phyloP scores from a whole-genome alignment of 2,797 vertebrate genomes.

The Ctenosaura bakeri region DNA sequence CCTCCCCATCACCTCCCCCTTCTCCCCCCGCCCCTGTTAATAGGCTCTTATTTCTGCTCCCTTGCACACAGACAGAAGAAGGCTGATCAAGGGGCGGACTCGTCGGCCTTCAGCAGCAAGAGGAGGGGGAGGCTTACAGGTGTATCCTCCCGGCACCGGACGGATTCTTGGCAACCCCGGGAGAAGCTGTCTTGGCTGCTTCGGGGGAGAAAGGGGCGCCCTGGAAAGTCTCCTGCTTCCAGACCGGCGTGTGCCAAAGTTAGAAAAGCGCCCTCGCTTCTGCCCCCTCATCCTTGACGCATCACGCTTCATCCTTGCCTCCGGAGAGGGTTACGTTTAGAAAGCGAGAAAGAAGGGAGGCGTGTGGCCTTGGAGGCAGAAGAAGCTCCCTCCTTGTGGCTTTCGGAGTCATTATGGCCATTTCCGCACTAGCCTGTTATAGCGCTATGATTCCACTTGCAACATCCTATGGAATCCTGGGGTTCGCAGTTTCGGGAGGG shows the following conservation, averaged over 20 bases:
- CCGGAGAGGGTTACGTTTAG: neutral
- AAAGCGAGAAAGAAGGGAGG: neutral
- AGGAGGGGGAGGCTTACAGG: neutral
- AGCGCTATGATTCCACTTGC: too few species aligned
- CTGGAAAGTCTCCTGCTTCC: neutral
- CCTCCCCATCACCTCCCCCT: neutral
- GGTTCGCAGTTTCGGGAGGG: too few species aligned
- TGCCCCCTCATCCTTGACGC: too few species aligned
- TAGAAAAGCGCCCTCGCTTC: neutral
- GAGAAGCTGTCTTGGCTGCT: constrained; percentile 10
- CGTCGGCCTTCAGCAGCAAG: constrained; percentile 41
- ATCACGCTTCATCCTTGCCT: neutral
- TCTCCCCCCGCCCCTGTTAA: neutral
- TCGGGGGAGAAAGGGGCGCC: accelerated
- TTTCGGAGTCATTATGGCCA: too few species aligned
- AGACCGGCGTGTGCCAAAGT: neutral
- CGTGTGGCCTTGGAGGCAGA: neutral
- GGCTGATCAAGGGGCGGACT: neutral
- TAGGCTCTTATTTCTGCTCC: constrained; percentile 33
- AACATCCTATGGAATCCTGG: too few species aligned
- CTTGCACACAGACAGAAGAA: constrained; percentile 37
- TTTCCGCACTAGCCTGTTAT: too few species aligned
- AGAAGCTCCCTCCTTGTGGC: too few species aligned
- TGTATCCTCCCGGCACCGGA: neutral
- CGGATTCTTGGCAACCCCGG: neutral